Base-by-base conservation (phyloP, 1,140 invertebrate genomes). In the Stegodyphus mimosarum region DNA sequence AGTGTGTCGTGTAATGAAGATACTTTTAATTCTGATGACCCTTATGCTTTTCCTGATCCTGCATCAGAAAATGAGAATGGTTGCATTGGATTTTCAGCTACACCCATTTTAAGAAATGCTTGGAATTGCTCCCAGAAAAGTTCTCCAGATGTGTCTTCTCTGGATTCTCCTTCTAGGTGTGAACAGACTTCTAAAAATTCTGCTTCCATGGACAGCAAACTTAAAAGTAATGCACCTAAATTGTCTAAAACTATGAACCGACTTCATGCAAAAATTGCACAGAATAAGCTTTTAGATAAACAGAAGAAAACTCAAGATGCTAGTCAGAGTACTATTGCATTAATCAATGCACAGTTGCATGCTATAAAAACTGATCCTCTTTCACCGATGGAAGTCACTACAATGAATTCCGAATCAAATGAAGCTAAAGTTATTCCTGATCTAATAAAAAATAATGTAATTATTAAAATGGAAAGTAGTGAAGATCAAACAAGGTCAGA, bases 21-120 rank as follows among this genome's bases (percentile, higher is more conserved):
- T 74, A 83, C 73, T 66, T 73, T 86, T 49, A 89, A 89, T 79
- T 88, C 89, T 33, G 90, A 91, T 88, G 93, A 93, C 90, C 93
- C 93, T 1, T 93, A 93, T 87, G 91, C 93, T 53, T 93, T 93
- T 88, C 91, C 92, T 87, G 92, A 93, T 87, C 90, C 91, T 6
- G 91, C 91, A 77, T 90, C 91, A 15, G 88, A 89, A 72, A 89
- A 88, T 84, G 89, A 89, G 18, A 89, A 89, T 87, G 88, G 89
- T 60, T 49, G 49, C 18, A 75, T 79, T 66, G 77, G 71, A 6
- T 74, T 72, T 73, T 80, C 86, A 49, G 77, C 70, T 69, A 80
- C 77, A 17, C 72, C 85, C 11, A 74, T 86, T 67, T 53, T 80
- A 17, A 50, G 77, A 70, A 86, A 51, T 80, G 76, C 70, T 55